A percentile compares a stretch with the other conserved stretches of the same genome.
These are phyloP conservation scores for Sturmia bella DNA, from an alignment of 2,888 invertebrate species.

Conservation along the genomic window DNA sequence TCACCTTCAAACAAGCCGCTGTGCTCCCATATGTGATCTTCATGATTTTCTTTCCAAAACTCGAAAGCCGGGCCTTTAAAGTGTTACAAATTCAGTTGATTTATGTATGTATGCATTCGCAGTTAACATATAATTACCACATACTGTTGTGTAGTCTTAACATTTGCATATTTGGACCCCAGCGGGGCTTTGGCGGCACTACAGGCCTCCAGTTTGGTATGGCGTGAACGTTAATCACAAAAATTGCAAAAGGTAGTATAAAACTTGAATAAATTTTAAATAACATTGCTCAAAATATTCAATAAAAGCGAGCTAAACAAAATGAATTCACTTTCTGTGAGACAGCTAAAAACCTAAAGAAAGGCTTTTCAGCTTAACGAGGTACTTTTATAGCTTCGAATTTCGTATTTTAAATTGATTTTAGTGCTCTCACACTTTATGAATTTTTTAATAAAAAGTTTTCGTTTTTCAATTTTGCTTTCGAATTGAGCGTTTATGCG, in stretches of 20 bases:
- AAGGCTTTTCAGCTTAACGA: constrained; percentile 67
- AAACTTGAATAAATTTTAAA: constrained; percentile 8
- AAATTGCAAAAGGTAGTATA: background rate
- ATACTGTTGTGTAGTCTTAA: constrained; percentile 78
- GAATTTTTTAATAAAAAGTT: constrained; percentile 60
- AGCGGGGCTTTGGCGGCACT: constrained; percentile 77
- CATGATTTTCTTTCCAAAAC: constrained; percentile 82
- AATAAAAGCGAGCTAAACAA: constrained; percentile 13
- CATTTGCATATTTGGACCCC: constrained; percentile 78
- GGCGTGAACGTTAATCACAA: constrained; percentile 11
- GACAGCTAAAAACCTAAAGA: constrained; percentile 71
- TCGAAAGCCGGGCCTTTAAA: constrained; percentile 77
- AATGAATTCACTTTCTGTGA: constrained; percentile 53
- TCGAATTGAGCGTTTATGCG: constrained; percentile 51
- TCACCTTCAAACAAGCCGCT: constrained; percentile 85
- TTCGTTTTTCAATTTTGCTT: constrained; percentile 70
- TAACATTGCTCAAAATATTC: constrained; percentile 36
- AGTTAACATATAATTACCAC: constrained; percentile 71
- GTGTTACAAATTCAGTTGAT: constrained; percentile 3
- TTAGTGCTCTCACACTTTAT: constrained; percentile 54
- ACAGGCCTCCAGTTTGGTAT: constrained; percentile 71
- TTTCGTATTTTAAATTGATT: constrained; percentile 9
- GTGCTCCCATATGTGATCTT: constrained; percentile 83
- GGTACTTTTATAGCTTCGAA: constrained; percentile 73
- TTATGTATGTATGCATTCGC: no score